Evolutionary conservation across 2,888 invertebrate genomes (phyloP), one percentile per base, ranked within the genome.

Genomic region (Drosophila putrida): DNA sequence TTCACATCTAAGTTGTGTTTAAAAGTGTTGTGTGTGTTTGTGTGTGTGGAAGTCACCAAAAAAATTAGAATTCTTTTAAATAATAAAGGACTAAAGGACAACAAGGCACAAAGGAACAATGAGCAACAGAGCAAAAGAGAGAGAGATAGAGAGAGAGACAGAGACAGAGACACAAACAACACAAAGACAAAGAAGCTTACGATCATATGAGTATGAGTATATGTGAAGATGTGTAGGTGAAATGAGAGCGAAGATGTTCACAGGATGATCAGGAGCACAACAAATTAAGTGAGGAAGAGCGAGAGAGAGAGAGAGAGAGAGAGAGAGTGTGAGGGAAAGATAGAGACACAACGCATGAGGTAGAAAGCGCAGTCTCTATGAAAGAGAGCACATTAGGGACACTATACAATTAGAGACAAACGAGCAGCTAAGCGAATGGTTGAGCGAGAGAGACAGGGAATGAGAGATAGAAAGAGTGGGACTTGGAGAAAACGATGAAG

Each of bases 31-130:
- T 51, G 50, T 15, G 31, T 6, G 27, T 46, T 41, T 67, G 51
- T 15, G 50, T 55, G 47, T 69, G 46, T 41, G 33, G 11, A 51
- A 38, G 11, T 39, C 35, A 67, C 13, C 36, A 60, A 41, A 51
- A 51, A 44, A 70, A 60, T 75, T 75, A 64, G 54, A 60, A 70
- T 11, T 51, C 13, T 43, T 49, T 27, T n/a, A 71, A 66, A 71
- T 53, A 8, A 55, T 35, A 55, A 43, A 1, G 10, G 15, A 11
- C 41, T 15, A 62, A 53, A 41, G 38, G 38, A 20, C n/a, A 59
- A 61, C 28, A 10, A 5, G 20, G 8, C 31, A 43, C 54, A 74
- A 38, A 38, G 28, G 25, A 49, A 28, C 33, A 58, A 13, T 58
- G 35, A 54, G 20, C 15, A 15, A 61, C 38, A 51, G n/a, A 41